These are phyloP conservation scores for Antheraea yamamai DNA, from an alignment of 2,888 invertebrate species.

Conservation along the genomic window DNA sequence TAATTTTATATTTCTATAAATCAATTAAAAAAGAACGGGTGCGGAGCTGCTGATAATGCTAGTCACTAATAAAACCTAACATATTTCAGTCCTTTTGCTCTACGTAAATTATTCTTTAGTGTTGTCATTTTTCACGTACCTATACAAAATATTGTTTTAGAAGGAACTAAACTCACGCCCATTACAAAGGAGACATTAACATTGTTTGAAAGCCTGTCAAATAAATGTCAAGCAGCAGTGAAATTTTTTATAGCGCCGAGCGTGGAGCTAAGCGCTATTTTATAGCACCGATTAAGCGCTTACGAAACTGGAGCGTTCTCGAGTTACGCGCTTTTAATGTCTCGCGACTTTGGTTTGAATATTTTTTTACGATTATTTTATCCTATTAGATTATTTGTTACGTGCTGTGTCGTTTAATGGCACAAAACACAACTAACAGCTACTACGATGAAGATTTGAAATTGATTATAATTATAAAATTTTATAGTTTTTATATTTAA, in stretches of 20 bases:
- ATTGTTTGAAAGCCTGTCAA: conserved; percentile 28
- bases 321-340: conserved; percentile 43
- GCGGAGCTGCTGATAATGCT: no score
- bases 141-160: not conserved
- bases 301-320: conserved; percentile 42
- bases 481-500: no score
- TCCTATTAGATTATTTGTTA: conserved; percentile 5
- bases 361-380: conserved; percentile 12
- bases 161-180: conserved; percentile 9
- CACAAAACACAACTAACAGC: not conserved
- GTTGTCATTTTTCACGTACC: not conserved
- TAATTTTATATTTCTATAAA: no score
- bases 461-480: not conserved
- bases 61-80: no score
- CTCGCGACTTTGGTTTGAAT: conserved; percentile 18
- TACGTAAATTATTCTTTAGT: not conserved
- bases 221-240: conserved; percentile 58
- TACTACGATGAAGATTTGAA: not conserved
- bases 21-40: no score
- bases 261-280: conserved; percentile 56
- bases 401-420: not conserved
- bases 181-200: conserved; percentile 4
- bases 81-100: not conserved
- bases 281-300: conserved; percentile 53
- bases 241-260: conserved; percentile 37